Evolutionary conservation across 2,113 vertebrate species (phyloP).

Genomic region (Guaruba guarouba): DNA sequence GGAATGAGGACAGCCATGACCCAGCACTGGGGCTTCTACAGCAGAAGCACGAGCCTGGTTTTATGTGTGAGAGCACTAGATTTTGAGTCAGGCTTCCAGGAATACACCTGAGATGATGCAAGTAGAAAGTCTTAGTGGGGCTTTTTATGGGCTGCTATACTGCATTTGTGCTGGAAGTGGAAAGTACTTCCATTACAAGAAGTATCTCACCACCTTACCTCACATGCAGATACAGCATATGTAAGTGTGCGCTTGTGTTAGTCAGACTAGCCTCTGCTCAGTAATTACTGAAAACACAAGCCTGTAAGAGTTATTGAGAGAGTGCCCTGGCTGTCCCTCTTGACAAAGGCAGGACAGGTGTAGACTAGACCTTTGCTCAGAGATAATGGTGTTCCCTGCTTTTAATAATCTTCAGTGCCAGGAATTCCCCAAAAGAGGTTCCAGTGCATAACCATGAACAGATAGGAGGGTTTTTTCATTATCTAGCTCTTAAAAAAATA

Average conservation of each 20-base stretch:
- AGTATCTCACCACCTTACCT: background rate
- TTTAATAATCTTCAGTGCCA: background rate
- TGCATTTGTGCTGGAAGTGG: background rate
- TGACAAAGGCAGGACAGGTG: background rate
- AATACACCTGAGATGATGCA: background rate
- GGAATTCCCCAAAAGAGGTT: background rate
- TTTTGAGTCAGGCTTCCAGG: background rate
- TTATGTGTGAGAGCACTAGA: rapidly evolving
- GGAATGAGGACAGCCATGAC: background rate
- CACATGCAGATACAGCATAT: background rate
- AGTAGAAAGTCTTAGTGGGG: background rate
- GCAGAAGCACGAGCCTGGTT: background rate
- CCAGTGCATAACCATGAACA: background rate
- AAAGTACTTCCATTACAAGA: background rate
- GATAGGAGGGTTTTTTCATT: background rate
- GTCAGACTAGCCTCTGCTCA: background rate
- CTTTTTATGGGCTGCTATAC: background rate
- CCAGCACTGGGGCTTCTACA: background rate
- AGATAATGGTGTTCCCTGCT: background rate
- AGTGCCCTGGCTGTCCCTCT: background rate
- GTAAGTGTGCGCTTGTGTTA: background rate
- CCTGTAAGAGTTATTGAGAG: background rate
- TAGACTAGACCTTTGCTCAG: background rate
- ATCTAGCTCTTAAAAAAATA: background rate
- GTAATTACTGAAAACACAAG: background rate